Base-by-base conservation (phyloP, 2,888 invertebrate genomes). In the Lamellibrachia columna region DNA sequence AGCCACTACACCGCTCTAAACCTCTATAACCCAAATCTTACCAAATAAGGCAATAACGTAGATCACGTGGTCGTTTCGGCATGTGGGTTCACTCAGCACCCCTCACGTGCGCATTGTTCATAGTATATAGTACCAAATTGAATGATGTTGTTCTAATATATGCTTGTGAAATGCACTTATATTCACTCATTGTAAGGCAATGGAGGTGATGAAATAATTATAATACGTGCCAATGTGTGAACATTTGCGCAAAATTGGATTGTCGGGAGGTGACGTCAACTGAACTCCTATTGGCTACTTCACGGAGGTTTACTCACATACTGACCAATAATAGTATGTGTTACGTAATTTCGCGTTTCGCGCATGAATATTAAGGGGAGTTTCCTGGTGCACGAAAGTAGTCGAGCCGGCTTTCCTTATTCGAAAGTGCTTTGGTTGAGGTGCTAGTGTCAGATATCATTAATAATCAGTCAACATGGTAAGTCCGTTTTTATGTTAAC, bases 1-100 rank as follows among this genome's bases (percentile, higher is more conserved):
- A 40, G 40, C 40, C 40, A 75, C 75, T 15, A n/a, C 22, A 75
- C 22, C 75, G 75, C 75, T 75, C 75, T 40, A 40, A 40, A 40
- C 40, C 40, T 40, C 40, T 75, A n/a, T 75, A 75, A 75, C 75
- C 75, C 75, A 75, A 75, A 75, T 75, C 75, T 75, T 75, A 75
- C 75, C 75, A 75, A 75, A 75, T 75, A 75, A 75, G 75, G 75
- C n/a, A 75, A 75, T 75, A 75, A 75, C 75, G 75, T 75, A 75
- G 75, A 6, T 75, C 75, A 75, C 75, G 75, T 75, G 75, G 75
- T 75, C 75, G 22, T 75, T 75, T 75, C n/a, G 75, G 75, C 75
- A 75, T 75, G 75, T 75, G 75, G 75, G 75, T 75, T 75, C 75
- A 75, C 75, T 75, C 75, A 75, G 75, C 75, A 75, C 75, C 75